Evolutionary conservation across 2,888 invertebrate genomes (phyloP).

Genomic region (Scaeva pyrastri): DNA sequence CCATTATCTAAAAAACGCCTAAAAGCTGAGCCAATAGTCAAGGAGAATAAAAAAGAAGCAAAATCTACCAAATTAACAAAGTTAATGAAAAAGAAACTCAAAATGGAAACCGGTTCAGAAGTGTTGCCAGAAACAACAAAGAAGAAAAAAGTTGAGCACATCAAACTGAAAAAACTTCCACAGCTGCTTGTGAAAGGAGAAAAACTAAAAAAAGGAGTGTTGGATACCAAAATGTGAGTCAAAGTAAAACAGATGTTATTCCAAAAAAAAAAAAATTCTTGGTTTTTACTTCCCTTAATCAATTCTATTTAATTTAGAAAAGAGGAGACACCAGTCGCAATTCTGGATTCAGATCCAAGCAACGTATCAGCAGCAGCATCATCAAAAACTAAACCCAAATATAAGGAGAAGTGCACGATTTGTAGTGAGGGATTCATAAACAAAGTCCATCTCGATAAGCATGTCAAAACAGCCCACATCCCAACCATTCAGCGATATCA

Average conservation of each 20-base stretch:
- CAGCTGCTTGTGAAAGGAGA: slow-evolving; percentile 49
- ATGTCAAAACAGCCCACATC: slow-evolving; percentile 79
- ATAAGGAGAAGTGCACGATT: slow-evolving; percentile 79
- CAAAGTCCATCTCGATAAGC: slow-evolving; percentile 80
- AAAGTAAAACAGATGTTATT: slow-evolving; percentile 28
- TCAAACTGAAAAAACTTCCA: slow-evolving; percentile 54
- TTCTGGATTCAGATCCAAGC: neutral
- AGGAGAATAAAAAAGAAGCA: slow-evolving; percentile 55
- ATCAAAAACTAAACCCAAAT: slow-evolving; percentile 57
- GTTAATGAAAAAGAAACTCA: slow-evolving; percentile 64
- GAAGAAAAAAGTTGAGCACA: slow-evolving; percentile 59
- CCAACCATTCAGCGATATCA: slow-evolving; percentile 81
- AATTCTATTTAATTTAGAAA: slow-evolving; percentile 77
- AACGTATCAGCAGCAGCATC: neutral
- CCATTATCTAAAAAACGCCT: slow-evolving; percentile 50
- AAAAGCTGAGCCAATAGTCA: slow-evolving; percentile 48
- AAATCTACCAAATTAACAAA: slow-evolving; percentile 48
- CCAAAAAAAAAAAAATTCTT: neutral
- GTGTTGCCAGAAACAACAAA: slow-evolving; percentile 49
- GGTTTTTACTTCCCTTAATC: neutral
- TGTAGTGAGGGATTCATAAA: slow-evolving; percentile 79
- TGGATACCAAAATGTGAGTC: slow-evolving; percentile 72
- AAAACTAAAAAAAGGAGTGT: slow-evolving; percentile 44
- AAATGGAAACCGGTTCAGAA: slow-evolving; percentile 34
- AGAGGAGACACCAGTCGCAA: slow-evolving; percentile 76